Base-by-base conservation (phyloP, 2,888 invertebrate genomes). In the Dasysyrphus tricinctus region DNA sequence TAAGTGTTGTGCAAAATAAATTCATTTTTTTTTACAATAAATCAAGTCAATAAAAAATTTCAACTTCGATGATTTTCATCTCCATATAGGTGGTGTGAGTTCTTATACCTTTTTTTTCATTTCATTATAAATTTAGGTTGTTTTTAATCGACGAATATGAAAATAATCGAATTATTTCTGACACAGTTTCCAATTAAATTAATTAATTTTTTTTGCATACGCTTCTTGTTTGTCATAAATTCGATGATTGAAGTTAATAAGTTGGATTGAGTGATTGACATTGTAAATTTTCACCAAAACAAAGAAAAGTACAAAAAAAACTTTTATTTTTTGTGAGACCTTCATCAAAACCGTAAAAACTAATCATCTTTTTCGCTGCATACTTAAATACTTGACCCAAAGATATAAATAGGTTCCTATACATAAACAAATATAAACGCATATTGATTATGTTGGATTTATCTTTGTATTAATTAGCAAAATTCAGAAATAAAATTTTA, bases 231-330 rank as follows among this genome's bases (percentile, higher is more conserved):
- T 14, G 3, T 8, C 12, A 37, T 24, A 42, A 65, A 34, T 47
- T 65, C 11, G 12, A 32, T 19, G 47, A 47, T 47, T 32, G 65
- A 16, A 65, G 47, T 47, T 65, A 65, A 65, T 65, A 49, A 65
- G 65, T 65, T 65, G 65, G 44, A 65, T 65, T 65, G 65, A 65
- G 65, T 65, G 65, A 65, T 65, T 65, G 65, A 49, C 65, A 65
- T 65, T 49, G 47, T 65, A 32, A 9, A 44, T 63, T 24, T 61
- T 1, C n/a, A n/a, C 11, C 42, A 32, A 32, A 73, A 34, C 8
- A 49, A 72, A 39, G 4, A 12, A 44, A 7, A 7, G 3, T 7
- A 44, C 2, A 0, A 6, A 42, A 42, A 42, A 42, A 44, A 14
- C 44, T 54, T 12, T 61, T n/a, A n/a, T n/a, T 44, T 11, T 34